Evolutionary conservation across 2,888 invertebrate genomes (phyloP), one percentile per base, ranked within the genome.

Genomic region (Pemphredon lugubris): DNA sequence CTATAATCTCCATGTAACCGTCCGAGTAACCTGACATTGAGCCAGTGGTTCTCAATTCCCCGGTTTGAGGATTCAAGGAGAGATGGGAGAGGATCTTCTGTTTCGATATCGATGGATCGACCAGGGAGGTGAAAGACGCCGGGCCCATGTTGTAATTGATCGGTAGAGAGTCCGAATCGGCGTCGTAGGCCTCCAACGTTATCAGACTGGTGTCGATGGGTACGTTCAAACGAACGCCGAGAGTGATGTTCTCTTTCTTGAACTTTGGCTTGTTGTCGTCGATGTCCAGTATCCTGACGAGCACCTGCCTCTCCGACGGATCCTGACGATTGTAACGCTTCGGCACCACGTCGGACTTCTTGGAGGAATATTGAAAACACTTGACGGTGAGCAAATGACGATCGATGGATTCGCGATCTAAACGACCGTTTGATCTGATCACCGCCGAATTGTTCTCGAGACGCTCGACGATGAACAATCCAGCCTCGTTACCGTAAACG

Each of bases 241-340:
- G 90, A 0, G 95, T 94, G 68, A 93, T 89, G 42, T 92, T 92
- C 71, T 93, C 92, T 2, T 92, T 91, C 20, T 91, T 91, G 69
- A 96, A 96, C 74, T 92, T 90, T 0, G 95, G 95, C 32, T 93
- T 87, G 84, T 96, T 95, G 78, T 96, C 96, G 79, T 96, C 95
- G 14, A 95, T 91, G 75, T 96, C 96, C 1, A 92, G 73, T 0
- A 96, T 90, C 83, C 91, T 92, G 1, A 96, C 90, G 0, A 92
- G 84, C 0, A 95, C 90, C 85, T 94, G 93, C 2, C 93, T 91
- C 87, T 95, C 94, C 0, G 94, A 93, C 0, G 93, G 92, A 82
- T 95, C 94, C 90, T 94, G 91, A 84, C 92, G 91, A 82, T 95
- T 94, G 78, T 94, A 95, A 0, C 91, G 90, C 75, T 92, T 92